phyloP scores from a whole-genome alignment of 2,113 vertebrate species.

The Hepsetus odoe region DNA sequence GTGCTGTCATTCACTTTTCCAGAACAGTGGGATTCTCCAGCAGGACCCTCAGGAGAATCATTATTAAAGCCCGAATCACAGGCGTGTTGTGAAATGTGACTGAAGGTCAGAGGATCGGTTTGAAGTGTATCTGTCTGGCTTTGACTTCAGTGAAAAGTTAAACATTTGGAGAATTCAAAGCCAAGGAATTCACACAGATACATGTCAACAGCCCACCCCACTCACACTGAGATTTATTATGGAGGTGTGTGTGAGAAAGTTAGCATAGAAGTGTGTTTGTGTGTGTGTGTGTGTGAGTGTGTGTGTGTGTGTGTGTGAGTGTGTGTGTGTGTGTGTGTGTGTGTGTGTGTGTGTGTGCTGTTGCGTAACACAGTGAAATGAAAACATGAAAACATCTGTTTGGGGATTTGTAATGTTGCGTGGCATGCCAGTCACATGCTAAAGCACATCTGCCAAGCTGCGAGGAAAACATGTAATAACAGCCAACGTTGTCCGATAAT shows the following conservation, averaged over 20 bases:
- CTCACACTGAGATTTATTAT: no score
- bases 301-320: background rate
- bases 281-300: no score
- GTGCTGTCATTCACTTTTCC: background rate
- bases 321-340: background rate
- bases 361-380: background rate
- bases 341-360: background rate
- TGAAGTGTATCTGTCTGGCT: background rate
- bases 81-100: background rate
- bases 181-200: background rate
- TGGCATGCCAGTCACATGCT: background rate
- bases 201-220: background rate
- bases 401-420: background rate
- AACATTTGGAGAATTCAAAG: background rate
- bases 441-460: background rate
- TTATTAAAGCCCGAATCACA: no score
- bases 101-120: background rate
- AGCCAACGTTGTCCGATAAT: background rate
- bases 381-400: constrained; percentile 26
- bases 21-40: background rate
- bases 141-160: background rate
- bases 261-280: no score
- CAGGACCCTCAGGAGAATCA: background rate
- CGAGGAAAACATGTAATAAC: background rate
- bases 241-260: no score